Percentiles rank a stretch among this genome's conserved stretches.
Conservation (phyloP, 2,888 invertebrate genomes). For the Volucella zonaria region DNA sequence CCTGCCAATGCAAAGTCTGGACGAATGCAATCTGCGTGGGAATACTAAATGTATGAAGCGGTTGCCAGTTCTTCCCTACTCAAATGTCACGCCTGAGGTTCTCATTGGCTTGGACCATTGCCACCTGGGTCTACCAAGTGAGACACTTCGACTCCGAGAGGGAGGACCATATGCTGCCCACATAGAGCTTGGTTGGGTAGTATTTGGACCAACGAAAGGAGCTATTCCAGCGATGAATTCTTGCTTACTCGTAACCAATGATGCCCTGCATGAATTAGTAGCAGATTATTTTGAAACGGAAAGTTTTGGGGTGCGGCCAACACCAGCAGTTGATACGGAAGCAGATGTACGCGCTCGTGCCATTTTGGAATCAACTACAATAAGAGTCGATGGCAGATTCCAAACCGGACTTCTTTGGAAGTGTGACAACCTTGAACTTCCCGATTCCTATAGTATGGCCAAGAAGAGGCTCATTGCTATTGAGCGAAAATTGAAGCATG, state of each 20-base stretch:
- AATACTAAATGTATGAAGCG: conserved; percentile 15
- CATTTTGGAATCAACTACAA: conserved; percentile 38
- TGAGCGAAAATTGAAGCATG: conserved; percentile 4
- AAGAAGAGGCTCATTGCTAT: conserved; percentile 11
- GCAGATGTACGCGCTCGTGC: conserved; percentile 19
- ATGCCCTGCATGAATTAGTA: conserved; percentile 36
- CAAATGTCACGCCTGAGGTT: conserved; percentile 39
- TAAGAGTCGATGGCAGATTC: conserved; percentile 41
- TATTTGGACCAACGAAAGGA: conserved; percentile 50
- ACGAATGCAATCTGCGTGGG: conserved; percentile 10
- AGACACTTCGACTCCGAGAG: conserved; percentile 13
- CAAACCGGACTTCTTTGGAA: conserved; percentile 52
- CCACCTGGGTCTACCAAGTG: conserved; percentile 8
- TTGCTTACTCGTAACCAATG: conserved; percentile 30
- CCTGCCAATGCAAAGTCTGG: background rate
- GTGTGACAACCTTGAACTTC: conserved; percentile 10
- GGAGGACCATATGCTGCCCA: conserved; percentile 53
- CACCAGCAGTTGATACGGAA: conserved; percentile 3
- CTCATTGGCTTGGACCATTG: no score
- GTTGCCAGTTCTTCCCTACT: conserved; percentile 25
- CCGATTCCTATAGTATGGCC: conserved; percentile 46
- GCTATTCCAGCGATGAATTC: conserved; percentile 1
- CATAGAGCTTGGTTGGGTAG: conserved; percentile 41
- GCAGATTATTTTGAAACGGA: conserved; percentile 22
- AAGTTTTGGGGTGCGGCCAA: no score